phyloP scores from a whole-genome alignment of 2,113 vertebrate species.

The Sylvia atricapilla region DNA sequence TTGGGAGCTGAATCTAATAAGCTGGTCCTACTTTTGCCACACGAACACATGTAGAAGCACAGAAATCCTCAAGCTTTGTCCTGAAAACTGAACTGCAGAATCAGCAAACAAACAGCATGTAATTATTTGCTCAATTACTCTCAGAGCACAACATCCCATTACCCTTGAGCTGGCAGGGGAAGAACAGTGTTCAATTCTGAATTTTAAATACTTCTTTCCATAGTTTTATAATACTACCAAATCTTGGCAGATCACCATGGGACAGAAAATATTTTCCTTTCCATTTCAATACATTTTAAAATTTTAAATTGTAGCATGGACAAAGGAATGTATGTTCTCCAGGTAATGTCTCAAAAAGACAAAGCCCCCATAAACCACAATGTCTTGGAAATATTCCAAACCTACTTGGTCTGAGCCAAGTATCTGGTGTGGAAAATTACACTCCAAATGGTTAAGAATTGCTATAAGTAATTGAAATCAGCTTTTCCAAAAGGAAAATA shows the following conservation, averaged over 20 bases:
- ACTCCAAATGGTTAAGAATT: background rate
- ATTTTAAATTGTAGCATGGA: background rate
- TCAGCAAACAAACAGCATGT: conserved; percentile 22
- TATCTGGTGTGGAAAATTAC: background rate
- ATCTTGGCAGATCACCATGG: background rate
- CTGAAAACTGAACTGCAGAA: background rate
- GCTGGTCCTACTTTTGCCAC: background rate
- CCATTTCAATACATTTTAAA: background rate
- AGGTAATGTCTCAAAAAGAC: background rate
- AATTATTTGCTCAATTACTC: conserved; percentile 50
- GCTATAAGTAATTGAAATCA: background rate
- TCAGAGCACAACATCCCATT: background rate
- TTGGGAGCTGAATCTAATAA: background rate
- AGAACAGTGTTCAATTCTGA: background rate
- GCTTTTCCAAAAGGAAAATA: background rate
- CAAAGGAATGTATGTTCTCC: background rate
- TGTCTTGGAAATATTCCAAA: background rate
- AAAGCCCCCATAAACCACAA: background rate
- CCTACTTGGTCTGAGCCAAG: background rate
- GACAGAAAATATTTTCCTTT: background rate
- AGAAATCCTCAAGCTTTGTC: background rate
- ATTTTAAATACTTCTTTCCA: background rate
- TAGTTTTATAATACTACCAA: background rate
- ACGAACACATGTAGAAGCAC: background rate
- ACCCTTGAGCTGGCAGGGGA: background rate